Conservation (phyloP, 2,113 vertebrate genomes). For the Semicossyphus pulcher region DNA sequence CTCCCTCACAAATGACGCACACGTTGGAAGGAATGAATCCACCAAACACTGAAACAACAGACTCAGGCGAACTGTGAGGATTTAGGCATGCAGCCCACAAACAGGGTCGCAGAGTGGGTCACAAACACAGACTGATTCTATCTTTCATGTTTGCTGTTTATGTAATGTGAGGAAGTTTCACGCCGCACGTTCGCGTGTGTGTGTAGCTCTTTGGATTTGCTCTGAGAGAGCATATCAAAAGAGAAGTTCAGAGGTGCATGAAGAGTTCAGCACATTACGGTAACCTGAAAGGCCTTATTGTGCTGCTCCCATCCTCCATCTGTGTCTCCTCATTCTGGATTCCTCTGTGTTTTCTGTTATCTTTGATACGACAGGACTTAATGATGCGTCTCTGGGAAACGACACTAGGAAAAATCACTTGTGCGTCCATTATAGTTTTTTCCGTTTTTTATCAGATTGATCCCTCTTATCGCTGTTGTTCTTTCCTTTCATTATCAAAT, state of each 20-base stretch:
- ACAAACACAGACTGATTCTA: constrained; percentile 22
- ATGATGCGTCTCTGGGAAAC: constrained; percentile 72
- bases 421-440: constrained; percentile 69
- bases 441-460: constrained; percentile 72
- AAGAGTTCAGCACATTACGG: constrained; percentile 52
- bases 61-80: constrained; percentile 12
- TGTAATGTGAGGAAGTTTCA: constrained; percentile 15
- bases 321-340: constrained; percentile 63
- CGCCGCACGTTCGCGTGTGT: background rate
- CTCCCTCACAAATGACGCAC: background rate
- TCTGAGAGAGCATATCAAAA: constrained; percentile 32
- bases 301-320: constrained; percentile 60
- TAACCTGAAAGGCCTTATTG: constrained; percentile 37
- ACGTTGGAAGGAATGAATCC: constrained; percentile 1
- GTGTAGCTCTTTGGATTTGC: constrained; percentile 22
- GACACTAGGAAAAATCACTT: constrained; percentile 63
- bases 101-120: constrained; percentile 16
- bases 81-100: constrained; percentile 21
- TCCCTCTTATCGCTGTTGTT: constrained; percentile 61
- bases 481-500: constrained; percentile 75
- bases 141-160: constrained; percentile 28
- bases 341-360: constrained; percentile 69
- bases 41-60: constrained; percentile 16
- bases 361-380: constrained; percentile 68
- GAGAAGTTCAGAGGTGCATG: constrained; percentile 57